A percentile compares a stretch with the other conserved stretches of the same genome.
These are phyloP conservation scores for Acanthosepion lycidas DNA, from an alignment of 2,888 invertebrate species.

Conservation along the genomic window DNA sequence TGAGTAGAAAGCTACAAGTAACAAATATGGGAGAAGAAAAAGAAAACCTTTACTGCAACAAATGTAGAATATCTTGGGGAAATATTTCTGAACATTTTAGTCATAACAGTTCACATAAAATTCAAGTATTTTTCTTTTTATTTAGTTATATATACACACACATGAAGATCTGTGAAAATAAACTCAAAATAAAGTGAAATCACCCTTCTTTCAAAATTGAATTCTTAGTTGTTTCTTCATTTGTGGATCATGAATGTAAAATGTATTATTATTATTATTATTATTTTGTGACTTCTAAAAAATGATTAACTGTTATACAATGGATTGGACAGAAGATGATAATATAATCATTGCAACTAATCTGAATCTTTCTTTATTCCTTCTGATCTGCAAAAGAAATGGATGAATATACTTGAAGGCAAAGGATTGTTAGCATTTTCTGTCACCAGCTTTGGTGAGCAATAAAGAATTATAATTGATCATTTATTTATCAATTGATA, in stretches of 20 bases:
- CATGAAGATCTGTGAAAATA: conserved; percentile 4
- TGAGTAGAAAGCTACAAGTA: not conserved
- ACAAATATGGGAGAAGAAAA: not conserved
- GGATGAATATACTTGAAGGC: no score
- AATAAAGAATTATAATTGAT: no score
- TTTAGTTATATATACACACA: not conserved
- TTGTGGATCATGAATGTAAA: conserved; percentile 1
- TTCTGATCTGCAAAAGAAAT: no score
- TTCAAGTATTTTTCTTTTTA: not conserved
- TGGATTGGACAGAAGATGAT: no score
- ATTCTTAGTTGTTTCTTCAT: conserved; percentile 33
- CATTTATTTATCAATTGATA: no score
- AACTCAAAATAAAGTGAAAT: not conserved
- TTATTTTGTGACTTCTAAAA: not conserved
- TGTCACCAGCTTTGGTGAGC: no score
- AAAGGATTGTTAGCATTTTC: no score
- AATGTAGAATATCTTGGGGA: not conserved
- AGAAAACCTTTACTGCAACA: not conserved
- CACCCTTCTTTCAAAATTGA: conserved; percentile 11
- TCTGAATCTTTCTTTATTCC: no score
- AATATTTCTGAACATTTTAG: not conserved
- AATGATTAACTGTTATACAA: not conserved
- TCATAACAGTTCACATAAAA: not conserved
- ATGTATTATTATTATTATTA: not conserved
- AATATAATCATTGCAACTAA: no score